Base-by-base conservation (phyloP, 2,113 vertebrate species). In the Anolis sagrei region DNA sequence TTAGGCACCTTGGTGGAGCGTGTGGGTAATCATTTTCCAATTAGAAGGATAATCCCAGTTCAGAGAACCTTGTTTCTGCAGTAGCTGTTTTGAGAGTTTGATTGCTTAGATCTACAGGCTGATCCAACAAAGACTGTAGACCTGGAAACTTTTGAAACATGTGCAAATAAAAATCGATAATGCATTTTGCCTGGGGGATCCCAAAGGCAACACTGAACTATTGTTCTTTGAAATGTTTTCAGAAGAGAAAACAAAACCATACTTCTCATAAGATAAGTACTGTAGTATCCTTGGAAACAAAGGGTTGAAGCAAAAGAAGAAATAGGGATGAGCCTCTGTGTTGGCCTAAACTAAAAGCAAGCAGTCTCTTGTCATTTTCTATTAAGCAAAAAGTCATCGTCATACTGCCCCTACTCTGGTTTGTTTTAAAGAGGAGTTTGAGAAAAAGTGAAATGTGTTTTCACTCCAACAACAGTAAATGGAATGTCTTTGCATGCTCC, bases 141-240 rank as follows among this genome's bases (percentile, higher is more conserved):
- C 10, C 25, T 66, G 61, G 13, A 66, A 48, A 23, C 5, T 87
- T 34, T 7, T 32, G 76, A 25, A 36, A 44, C 69, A 25, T 1
- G 7, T 29, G 44, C 4, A 79, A 76, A 79, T 70, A 86, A 91
- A 86, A 87, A 76, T 4, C 44, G 89, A 82, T 11, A 61, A 18
- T 11, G 21, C 5, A 23, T 2, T 89, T 88, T 91, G 10, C n/a
- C 81, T 19, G 70, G 5, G 23, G 27, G 66, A 76, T 66, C 23
- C 69, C 34, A 88, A 82, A 88, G 73, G 34, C 66, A 88, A 88
- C 81, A 18, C 81, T 2, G 5, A 87, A 32, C 44, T 82, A 72
- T 1, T 27, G 6, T 44, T 34, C 58, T 87, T 82, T 54, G 76
- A 89, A 90, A 81, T 81, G 3, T 82, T 44, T 88, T 89, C 32